These are phyloP conservation scores for Drosophila tani DNA, from an alignment of 1,140 invertebrate genomes.

Conservation along the genomic window DNA sequence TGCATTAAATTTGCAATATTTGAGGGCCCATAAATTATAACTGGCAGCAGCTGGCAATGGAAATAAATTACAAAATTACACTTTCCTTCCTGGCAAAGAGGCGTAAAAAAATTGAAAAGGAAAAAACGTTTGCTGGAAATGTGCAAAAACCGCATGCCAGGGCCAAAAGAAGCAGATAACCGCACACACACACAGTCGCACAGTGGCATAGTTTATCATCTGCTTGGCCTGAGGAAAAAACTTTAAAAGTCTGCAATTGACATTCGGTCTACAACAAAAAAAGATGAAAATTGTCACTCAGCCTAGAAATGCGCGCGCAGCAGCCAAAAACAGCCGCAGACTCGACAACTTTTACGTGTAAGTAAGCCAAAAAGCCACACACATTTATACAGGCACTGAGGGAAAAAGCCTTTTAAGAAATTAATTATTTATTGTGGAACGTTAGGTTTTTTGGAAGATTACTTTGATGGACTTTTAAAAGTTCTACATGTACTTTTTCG, in stretches of 20 bases:
- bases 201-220: conserved; percentile 74
- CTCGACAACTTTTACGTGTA: conserved; percentile 59
- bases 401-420: neutral
- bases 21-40: conserved; percentile 66
- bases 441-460: too few species aligned
- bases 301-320: conserved; percentile 79
- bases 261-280: conserved; percentile 63
- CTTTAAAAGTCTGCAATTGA: conserved; percentile 83
- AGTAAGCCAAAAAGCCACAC: conserved; percentile 65
- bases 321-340: conserved; percentile 61
- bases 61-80: conserved; percentile 66
- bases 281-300: conserved; percentile 68
- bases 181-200: conserved; percentile 37
- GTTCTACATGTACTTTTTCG: too few species aligned
- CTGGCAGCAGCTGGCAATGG: conserved; percentile 68
- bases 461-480: neutral
- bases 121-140: conserved; percentile 41
- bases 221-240: conserved; percentile 62
- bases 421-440: too few species aligned
- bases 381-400: conserved; percentile 36
- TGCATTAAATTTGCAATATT: conserved; percentile 38
- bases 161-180: conserved; percentile 56
- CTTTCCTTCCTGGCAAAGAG: conserved; percentile 26
- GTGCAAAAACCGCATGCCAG: conserved; percentile 55
- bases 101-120: conserved; percentile 27